Evolutionary conservation across 30 jellyfish, hydroid and myxozoan genomes (phyloP).

Genomic region (Morbakka virulenta): DNA sequence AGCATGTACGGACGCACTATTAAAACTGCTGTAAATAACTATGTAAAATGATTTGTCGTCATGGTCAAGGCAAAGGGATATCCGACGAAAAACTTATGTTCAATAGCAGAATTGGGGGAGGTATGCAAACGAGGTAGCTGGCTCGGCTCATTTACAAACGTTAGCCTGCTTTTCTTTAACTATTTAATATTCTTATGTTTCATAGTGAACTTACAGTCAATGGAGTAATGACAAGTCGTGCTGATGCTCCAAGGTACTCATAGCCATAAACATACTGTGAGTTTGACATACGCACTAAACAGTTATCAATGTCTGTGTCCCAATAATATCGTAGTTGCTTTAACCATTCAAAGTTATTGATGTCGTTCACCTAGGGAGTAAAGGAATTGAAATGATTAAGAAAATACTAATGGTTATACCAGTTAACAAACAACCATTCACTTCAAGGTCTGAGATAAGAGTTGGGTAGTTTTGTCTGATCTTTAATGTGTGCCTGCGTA

Average conservation of each 20-base stretch:
- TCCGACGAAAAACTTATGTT: not conserved
- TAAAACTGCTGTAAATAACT: too few relatives aligned
- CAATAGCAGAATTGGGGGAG: not conserved
- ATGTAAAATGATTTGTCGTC: too few relatives aligned
- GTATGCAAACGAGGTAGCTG: too few relatives aligned
- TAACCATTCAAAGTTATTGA: slow-evolving; percentile 83
- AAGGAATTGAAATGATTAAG: not conserved
- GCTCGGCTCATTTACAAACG: too few relatives aligned
- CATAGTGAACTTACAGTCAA: too few relatives aligned
- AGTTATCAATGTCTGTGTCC: slow-evolving; percentile 91
- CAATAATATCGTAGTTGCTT: slow-evolving; percentile 92
- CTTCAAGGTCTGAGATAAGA: too few relatives aligned
- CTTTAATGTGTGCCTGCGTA: too few relatives aligned
- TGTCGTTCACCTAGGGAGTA: slow-evolving; percentile 63
- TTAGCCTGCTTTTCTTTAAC: too few relatives aligned
- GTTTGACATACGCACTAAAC: slow-evolving; percentile 96
- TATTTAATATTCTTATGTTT: not conserved
- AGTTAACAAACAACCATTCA: too few relatives aligned
- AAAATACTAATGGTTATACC: not conserved
- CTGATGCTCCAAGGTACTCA: slow-evolving; percentile 97
- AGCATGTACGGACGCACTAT: too few relatives aligned
- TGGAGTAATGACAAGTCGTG: slow-evolving; percentile 95
- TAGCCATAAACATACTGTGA: slow-evolving; percentile 89
- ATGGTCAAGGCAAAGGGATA: too few relatives aligned
- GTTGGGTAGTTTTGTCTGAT: too few relatives aligned